Conservation (phyloP, 2,888 invertebrate species). For the Amiota minor region DNA sequence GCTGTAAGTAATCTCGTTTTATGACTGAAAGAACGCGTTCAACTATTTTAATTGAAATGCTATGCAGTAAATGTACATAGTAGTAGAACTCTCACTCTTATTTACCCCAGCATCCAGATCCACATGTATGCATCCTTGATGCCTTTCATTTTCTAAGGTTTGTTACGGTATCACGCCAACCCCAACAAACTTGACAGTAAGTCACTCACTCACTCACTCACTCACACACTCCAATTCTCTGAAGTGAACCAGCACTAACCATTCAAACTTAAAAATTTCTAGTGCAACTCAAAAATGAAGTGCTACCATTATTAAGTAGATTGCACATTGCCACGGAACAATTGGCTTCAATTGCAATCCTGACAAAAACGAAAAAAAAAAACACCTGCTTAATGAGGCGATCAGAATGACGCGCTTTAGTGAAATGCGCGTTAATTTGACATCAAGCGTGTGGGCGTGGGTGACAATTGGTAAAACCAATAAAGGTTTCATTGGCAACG, state of each 20-base stretch:
- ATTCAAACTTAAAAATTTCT: conserved; percentile 7
- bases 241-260: neutral
- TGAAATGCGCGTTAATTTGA: conserved; percentile 18
- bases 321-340: neutral
- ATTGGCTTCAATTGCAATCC: neutral
- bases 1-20: conserved; percentile 31
- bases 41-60: conserved; percentile 31
- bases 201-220: neutral
- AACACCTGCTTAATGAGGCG: conserved; percentile 22
- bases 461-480: neutral
- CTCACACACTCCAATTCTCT: neutral
- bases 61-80: conserved; percentile 1
- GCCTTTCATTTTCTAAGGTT: too few species aligned
- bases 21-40: conserved; percentile 24
- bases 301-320: neutral
- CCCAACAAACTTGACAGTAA: neutral
- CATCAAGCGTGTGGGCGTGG: conserved; percentile 12
- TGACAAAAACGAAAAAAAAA: conserved; percentile 1
- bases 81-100: too few species aligned
- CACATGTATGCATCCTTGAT: too few species aligned
- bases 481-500: neutral
- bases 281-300: neutral
- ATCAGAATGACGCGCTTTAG: neutral
- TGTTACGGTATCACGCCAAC: neutral
- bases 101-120: too few species aligned